Evolutionary conservation across 2,797 vertebrate genomes (phyloP).

Genomic region (Pseudopleuronectes americanus): DNA sequence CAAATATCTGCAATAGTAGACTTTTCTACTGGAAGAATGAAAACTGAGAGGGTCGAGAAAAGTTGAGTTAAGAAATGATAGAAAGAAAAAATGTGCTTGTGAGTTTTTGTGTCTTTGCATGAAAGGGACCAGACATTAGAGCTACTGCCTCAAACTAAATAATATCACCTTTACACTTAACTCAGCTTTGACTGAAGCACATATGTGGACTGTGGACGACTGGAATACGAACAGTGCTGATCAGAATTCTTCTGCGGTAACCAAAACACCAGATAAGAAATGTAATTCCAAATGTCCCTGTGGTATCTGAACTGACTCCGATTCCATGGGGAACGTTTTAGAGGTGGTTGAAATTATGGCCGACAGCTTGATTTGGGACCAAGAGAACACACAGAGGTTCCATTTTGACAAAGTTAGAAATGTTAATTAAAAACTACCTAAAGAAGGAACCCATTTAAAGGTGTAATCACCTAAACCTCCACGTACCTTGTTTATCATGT

Average conservation of each 20-base stretch:
- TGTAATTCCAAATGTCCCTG: conserved; percentile 6
- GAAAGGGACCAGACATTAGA: background rate
- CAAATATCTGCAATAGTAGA: conserved; percentile 81
- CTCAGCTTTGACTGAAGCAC: background rate
- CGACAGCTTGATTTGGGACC: conserved; percentile 82
- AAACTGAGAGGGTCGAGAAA: conserved; percentile 78
- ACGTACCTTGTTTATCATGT: too few relatives aligned
- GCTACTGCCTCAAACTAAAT: too few relatives aligned
- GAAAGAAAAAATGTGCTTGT: background rate
- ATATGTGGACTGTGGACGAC: background rate
- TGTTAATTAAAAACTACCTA: too few relatives aligned
- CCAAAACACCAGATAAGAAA: background rate
- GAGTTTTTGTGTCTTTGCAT: background rate
- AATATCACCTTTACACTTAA: background rate
- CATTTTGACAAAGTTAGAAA: conserved; percentile 80
- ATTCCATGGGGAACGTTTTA: conserved; percentile 79
- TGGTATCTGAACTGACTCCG: conserved; percentile 28
- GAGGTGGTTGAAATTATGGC: conserved; percentile 83
- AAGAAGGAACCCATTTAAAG: too few relatives aligned
- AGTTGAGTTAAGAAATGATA: conserved; percentile 58
- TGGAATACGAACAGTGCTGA: background rate
- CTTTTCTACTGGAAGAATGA: conserved; percentile 77
- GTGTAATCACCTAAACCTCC: background rate
- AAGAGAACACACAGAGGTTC: conserved; percentile 71
- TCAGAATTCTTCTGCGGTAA: background rate